Evolutionary conservation across 2,888 invertebrate species (phyloP).

Genomic region (Campoplex capitator): DNA sequence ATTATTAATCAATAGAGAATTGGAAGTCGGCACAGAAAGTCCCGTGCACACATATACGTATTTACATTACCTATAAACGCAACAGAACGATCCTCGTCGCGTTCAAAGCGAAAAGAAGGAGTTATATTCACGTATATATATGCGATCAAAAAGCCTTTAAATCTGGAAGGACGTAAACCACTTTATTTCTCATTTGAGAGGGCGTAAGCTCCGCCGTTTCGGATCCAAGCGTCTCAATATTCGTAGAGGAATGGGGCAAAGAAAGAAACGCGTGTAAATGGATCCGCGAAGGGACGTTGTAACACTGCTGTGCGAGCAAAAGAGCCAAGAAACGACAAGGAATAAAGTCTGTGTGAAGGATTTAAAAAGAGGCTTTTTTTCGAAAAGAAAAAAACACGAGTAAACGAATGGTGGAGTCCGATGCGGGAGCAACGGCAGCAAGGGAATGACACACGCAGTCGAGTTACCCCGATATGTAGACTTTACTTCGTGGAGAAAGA

Average conservation of each 20-base stretch:
- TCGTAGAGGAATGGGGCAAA: slow-evolving; percentile 30
- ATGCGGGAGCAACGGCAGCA: slow-evolving; percentile 39
- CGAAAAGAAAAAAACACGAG: slow-evolving; percentile 11
- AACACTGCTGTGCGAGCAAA: slow-evolving; percentile 40
- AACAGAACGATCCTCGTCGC: slow-evolving; percentile 56
- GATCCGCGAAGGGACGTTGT: slow-evolving; percentile 56
- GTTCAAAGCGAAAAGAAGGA: slow-evolving; percentile 59
- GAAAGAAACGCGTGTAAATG: slow-evolving; percentile 65
- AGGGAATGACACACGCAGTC: slow-evolving; percentile 62
- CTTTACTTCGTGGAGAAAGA: slow-evolving; percentile 38
- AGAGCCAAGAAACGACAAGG: slow-evolving; percentile 49
- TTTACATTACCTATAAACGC: slow-evolving; percentile 30
- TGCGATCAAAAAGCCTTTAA: slow-evolving; percentile 11
- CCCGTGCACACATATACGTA: neutral
- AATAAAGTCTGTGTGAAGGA: slow-evolving; percentile 54
- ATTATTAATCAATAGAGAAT: neutral
- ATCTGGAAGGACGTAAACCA: slow-evolving; percentile 32
- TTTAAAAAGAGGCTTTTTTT: slow-evolving; percentile 36
- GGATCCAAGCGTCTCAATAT: slow-evolving; percentile 18
- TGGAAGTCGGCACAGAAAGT: neutral
- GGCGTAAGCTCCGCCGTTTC: slow-evolving; percentile 24
- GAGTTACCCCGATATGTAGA: slow-evolving; percentile 59
- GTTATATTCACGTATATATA: slow-evolving; percentile 43
- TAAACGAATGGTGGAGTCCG: slow-evolving; percentile 43
- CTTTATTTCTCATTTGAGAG: slow-evolving; percentile 12